Conservation (phyloP, 2,888 invertebrate genomes). For the Melanchra persicariae region DNA sequence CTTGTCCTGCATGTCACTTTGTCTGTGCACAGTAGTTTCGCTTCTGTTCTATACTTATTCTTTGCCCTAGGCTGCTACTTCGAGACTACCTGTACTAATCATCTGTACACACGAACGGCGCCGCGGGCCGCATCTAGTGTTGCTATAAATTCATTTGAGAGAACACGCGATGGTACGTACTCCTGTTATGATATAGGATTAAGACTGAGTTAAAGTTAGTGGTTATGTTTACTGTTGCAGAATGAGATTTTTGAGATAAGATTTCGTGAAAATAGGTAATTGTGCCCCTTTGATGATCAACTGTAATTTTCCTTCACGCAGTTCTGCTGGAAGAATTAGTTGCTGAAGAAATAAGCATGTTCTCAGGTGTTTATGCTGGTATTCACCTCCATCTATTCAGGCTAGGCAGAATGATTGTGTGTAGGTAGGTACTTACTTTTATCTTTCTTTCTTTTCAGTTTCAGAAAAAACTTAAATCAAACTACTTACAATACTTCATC, state of each 20-base stretch:
- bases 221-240: neutral
- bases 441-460: too few species aligned
- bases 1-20: neutral
- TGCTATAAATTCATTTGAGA: conserved; percentile 52
- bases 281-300: too few species aligned
- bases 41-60: conserved; percentile 4
- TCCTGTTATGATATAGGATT: conserved; percentile 36
- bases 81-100: conserved; percentile 50
- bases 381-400: too few species aligned
- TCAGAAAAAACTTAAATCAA: too few species aligned
- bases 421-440: too few species aligned
- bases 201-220: neutral
- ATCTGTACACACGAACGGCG: conserved; percentile 52
- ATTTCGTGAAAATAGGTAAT: too few species aligned
- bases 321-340: too few species aligned
- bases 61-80: neutral
- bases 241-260: neutral
- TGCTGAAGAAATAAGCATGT: too few species aligned
- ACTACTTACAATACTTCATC: too few species aligned
- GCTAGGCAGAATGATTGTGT: too few species aligned
- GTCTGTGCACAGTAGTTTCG: neutral
- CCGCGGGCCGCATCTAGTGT: conserved; percentile 54
- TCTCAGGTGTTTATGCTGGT: too few species aligned
- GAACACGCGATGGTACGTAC: conserved; percentile 41
- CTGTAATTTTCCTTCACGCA: too few species aligned